These are phyloP conservation scores for Ranitomeya variabilis DNA, from an alignment of 2,113 vertebrate genomes.

Conservation along the genomic window DNA sequence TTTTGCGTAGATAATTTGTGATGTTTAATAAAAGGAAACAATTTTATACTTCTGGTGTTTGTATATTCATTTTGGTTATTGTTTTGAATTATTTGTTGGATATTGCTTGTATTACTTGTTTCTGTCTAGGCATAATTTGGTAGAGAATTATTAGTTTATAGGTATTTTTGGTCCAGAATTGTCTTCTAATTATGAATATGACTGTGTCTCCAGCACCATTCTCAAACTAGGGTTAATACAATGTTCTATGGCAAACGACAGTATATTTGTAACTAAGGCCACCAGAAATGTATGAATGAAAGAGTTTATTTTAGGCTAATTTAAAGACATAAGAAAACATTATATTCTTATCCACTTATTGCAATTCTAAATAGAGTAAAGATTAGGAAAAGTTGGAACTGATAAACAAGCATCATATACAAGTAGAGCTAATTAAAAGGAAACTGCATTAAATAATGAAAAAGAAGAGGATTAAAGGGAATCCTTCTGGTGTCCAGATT, in stretches of 20 bases:
- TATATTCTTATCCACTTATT: background rate
- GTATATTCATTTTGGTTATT: no score
- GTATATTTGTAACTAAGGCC: background rate
- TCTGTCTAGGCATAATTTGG: no score
- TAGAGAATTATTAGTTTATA: no score
- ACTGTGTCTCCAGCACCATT: background rate
- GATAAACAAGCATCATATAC: slow-evolving; percentile 35
- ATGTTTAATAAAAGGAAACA: no score
- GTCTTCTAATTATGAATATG: no score
- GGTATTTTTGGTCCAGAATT: no score
- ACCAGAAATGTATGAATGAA: background rate
- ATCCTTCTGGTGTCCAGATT: slow-evolving; percentile 36
- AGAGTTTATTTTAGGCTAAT: background rate
- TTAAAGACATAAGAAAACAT: background rate
- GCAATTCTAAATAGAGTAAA: slow-evolving; percentile 25
- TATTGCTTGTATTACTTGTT: no score
- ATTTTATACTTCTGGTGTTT: no score
- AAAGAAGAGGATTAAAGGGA: slow-evolving; percentile 19
- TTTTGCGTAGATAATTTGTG: no score
- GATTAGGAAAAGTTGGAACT: background rate
- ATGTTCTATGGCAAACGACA: background rate
- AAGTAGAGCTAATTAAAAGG: slow-evolving; percentile 32
- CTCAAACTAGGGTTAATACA: background rate
- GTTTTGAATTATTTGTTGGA: no score
- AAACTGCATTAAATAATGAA: slow-evolving; percentile 3